Evolutionary conservation across 2,888 invertebrate species (phyloP).

Genomic region (Carabus problematicus): DNA sequence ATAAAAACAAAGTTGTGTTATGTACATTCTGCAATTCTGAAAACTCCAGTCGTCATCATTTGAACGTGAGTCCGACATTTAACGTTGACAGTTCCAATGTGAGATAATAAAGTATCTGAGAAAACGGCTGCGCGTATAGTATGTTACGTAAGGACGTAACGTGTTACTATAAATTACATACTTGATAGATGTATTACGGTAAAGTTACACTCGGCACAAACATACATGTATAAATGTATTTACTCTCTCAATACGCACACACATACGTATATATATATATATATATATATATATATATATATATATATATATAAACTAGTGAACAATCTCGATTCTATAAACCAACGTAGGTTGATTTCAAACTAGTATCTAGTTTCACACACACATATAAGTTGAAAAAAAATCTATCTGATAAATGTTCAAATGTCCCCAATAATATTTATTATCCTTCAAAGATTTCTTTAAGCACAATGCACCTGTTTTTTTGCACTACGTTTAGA

Average conservation of each 20-base stretch:
- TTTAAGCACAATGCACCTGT: constrained; percentile 13
- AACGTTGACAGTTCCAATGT: constrained; percentile 15
- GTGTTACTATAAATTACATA: constrained; percentile 31
- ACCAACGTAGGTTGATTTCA: constrained; percentile 3
- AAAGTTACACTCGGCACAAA: constrained; percentile 12
- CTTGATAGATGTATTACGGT: constrained; percentile 25
- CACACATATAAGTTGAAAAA: constrained; percentile 6
- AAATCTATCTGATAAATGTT: constrained; percentile 11
- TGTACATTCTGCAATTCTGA: no score
- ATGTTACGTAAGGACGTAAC: background rate
- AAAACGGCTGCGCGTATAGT: constrained; percentile 12
- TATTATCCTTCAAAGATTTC: constrained; percentile 19
- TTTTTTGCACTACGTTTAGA: no score
- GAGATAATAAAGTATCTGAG: constrained; percentile 12
- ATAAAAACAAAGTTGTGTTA: no score
- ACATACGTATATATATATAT: no score
- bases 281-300: no score
- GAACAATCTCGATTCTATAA: constrained; percentile 21
- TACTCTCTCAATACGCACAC: no score
- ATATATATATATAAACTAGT: background rate
- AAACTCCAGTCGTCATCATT: constrained; percentile 9
- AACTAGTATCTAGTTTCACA: constrained; percentile 3
- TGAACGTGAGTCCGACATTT: constrained; percentile 26
- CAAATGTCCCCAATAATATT: constrained; percentile 17
- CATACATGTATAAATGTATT: no score